These are phyloP conservation scores for Balaeniceps rex DNA, from an alignment of 2,113 vertebrate species.

Conservation along the genomic window DNA sequence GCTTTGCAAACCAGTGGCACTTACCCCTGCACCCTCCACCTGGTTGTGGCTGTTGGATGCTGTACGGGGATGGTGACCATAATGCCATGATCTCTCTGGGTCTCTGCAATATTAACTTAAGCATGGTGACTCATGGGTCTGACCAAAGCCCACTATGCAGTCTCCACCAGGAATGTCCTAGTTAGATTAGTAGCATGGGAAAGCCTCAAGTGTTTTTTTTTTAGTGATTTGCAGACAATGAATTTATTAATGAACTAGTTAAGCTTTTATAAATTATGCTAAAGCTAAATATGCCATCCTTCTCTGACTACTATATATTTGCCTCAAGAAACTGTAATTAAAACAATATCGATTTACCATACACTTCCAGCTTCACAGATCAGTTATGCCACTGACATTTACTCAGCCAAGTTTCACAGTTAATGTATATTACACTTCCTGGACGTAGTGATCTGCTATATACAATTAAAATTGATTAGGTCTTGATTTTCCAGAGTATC, in stretches of 20 bases:
- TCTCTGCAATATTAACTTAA: background rate
- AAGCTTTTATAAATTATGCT: background rate
- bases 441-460: background rate
- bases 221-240: background rate
- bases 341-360: background rate
- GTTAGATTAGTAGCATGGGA: background rate
- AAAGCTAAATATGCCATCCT: background rate
- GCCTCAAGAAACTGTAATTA: background rate
- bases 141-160: background rate
- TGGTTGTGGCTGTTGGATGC: background rate
- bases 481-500: background rate
- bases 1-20: background rate
- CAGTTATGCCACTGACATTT: background rate
- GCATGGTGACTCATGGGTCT: fast-evolving
- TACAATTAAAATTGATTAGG: background rate
- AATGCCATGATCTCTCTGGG: background rate
- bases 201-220: background rate
- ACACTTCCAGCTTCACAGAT: background rate
- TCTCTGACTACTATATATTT: background rate
- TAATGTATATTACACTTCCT: background rate
- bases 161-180: background rate
- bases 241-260: background rate
- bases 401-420: background rate
- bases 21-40: fast-evolving
- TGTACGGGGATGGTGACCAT: too few species aligned